Conservation (phyloP, 2,888 invertebrate genomes). For the Macaria notata region DNA sequence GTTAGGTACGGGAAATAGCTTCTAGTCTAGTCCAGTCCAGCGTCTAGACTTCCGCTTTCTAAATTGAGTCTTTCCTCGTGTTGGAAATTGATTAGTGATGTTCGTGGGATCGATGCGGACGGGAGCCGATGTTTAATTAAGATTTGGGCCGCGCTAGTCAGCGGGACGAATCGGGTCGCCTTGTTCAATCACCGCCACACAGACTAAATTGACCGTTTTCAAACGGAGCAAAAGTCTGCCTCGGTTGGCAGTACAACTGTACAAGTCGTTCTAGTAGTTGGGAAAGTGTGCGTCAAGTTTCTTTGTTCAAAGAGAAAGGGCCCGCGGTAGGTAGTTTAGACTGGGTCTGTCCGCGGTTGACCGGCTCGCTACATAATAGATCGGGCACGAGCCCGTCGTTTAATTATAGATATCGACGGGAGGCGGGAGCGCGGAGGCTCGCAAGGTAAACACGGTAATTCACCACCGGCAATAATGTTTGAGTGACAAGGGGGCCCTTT, state of each 20-base stretch:
- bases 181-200: conserved; percentile 15
- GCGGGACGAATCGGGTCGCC: conserved; percentile 1
- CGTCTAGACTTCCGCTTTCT: neutral
- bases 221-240: conserved; percentile 12
- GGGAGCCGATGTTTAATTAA: conserved; percentile 45
- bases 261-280: conserved; percentile 1
- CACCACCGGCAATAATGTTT: conserved; percentile 54
- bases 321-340: conserved; percentile 10
- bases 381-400: conserved; percentile 28
- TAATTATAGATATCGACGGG: conserved; percentile 33
- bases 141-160: conserved; percentile 18
- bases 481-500: conserved; percentile 52
- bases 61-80: conserved; percentile 31
- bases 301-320: conserved; percentile 28
- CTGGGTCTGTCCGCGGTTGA: conserved; percentile 12
- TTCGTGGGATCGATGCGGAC: conserved; percentile 32
- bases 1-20: neutral
- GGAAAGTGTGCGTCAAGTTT: conserved; percentile 20
- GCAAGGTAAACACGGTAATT: conserved; percentile 53
- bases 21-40: neutral
- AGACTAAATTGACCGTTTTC: neutral
- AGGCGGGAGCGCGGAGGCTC: conserved; percentile 28
- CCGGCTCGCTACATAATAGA: conserved; percentile 29
- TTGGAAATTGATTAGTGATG: conserved; percentile 39
- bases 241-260: conserved; percentile 6